A percentile compares a stretch with the other conserved stretches of the same genome.
These are phyloP conservation scores for Bombylius discolor DNA, from an alignment of 2,888 invertebrate genomes.

Conservation along the genomic window DNA sequence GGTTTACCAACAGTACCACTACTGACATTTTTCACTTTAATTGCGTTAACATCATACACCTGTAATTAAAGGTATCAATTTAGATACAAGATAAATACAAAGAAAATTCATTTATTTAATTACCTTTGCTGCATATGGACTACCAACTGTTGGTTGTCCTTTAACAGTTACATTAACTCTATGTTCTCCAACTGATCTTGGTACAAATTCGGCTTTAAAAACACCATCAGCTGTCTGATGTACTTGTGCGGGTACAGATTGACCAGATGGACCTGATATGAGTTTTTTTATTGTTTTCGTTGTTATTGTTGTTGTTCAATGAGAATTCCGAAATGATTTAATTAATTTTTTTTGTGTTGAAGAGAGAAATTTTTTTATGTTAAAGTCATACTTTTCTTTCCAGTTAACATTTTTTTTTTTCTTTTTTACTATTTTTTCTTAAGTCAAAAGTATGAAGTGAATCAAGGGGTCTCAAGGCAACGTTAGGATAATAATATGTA, in stretches of 20 bases:
- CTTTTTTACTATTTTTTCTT: not conserved
- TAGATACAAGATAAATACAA: not conserved
- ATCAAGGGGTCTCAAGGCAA: not conserved
- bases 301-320: not conserved
- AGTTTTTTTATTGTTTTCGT: not conserved
- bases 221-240: conserved; percentile 68
- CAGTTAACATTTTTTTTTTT: not conserved
- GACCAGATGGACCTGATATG: conserved; percentile 72
- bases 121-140: conserved; percentile 84
- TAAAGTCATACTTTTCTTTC: conserved; percentile 12
- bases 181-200: conserved; percentile 83
- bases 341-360: not conserved
- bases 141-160: conserved; percentile 72
- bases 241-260: conserved; percentile 79
- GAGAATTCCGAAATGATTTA: no score
- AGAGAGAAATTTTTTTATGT: conserved; percentile 13
- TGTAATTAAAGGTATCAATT: conserved; percentile 19
- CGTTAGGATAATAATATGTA: not conserved
- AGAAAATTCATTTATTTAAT: not conserved
- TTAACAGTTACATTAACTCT: conserved; percentile 76
- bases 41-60: conserved; percentile 88
- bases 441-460: not conserved
- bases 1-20: conserved; percentile 80
- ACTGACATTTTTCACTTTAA: conserved; percentile 83
- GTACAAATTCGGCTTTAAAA: conserved; percentile 84